A percentile compares a stretch with the other conserved stretches of the same genome.
These are phyloP conservation scores for Sturnira hondurensis DNA, from an alignment of 2,113 vertebrate species.

Conservation along the genomic window DNA sequence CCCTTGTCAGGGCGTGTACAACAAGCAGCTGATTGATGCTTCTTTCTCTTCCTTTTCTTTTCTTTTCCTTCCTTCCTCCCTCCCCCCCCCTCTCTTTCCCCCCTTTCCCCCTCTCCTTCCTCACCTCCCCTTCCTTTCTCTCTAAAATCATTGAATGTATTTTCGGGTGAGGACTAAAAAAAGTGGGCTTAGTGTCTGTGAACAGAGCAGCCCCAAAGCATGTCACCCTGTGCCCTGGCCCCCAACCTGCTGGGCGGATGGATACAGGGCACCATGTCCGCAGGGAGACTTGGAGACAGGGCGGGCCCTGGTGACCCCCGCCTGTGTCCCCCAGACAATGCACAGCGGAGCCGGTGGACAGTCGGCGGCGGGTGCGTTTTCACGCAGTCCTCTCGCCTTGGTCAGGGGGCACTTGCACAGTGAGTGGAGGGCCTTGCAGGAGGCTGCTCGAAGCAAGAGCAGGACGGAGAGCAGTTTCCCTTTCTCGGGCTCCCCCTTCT, in stretches of 20 bases:
- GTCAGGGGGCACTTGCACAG: neutral
- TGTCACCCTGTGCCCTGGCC: neutral
- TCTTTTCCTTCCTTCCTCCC: too few species aligned
- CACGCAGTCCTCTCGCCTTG: neutral
- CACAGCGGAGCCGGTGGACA: fast-evolving
- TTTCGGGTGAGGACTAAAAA: too few species aligned
- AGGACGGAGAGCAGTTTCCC: neutral
- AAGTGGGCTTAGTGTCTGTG: neutral
- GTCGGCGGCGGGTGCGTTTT: fast-evolving
- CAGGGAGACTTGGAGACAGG: neutral
- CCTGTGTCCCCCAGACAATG: fast-evolving
- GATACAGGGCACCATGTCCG: neutral
- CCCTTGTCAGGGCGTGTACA: too few species aligned
- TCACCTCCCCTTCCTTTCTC: too few species aligned
- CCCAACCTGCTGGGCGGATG: neutral
- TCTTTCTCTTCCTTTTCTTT: too few species aligned
- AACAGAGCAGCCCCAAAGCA: neutral
- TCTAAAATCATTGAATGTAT: too few species aligned
- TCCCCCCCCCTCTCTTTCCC: too few species aligned
- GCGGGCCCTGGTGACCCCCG: neutral
- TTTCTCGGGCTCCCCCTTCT: neutral
- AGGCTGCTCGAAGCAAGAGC: neutral
- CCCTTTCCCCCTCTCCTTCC: too few species aligned
- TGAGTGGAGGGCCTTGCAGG: fast-evolving
- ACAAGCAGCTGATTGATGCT: too few species aligned